Conservation (phyloP, 2,888 invertebrate species). For the Drosophila parthenogenetica region DNA sequence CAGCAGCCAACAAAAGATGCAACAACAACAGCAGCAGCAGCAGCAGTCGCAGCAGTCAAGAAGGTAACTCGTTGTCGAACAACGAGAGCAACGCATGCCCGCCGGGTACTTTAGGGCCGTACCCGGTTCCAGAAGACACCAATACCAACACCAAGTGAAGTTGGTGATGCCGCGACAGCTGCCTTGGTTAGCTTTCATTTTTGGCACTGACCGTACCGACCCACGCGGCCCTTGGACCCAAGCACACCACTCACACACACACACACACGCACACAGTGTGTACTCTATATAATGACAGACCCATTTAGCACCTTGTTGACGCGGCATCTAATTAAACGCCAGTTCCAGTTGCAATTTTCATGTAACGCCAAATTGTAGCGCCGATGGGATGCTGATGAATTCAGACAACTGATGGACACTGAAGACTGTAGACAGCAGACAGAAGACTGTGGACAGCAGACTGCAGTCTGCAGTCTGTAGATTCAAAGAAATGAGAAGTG, state of each 20-base stretch:
- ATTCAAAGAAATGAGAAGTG: conserved; percentile 2
- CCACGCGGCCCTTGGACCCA: conserved; percentile 68
- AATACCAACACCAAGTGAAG: background rate
- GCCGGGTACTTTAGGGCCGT: conserved; percentile 48
- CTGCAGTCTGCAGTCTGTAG: background rate
- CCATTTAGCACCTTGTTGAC: conserved; percentile 85
- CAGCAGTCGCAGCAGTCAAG: conserved; percentile 34
- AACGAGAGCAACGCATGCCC: conserved; percentile 78
- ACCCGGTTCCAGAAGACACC: background rate
- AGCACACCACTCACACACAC: conserved; percentile 5
- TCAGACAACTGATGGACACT: conserved; percentile 44
- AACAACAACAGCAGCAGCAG: too few species aligned
- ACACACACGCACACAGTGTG: background rate
- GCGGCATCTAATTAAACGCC: conserved; percentile 83
- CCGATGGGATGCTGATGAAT: conserved; percentile 58
- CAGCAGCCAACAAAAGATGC: conserved; percentile 41
- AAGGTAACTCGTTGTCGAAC: conserved; percentile 48
- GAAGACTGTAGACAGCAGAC: conserved; percentile 21
- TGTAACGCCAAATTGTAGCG: conserved; percentile 78
- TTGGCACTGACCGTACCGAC: conserved; percentile 54
- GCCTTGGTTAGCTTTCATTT: conserved; percentile 71
- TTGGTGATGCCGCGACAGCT: conserved; percentile 56
- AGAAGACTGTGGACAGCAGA: conserved; percentile 30
- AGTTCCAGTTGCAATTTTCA: conserved; percentile 63
- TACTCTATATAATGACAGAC: conserved; percentile 72